phyloP scores from a whole-genome alignment of 2,888 invertebrate genomes.

The Pantelozetes paolii region DNA sequence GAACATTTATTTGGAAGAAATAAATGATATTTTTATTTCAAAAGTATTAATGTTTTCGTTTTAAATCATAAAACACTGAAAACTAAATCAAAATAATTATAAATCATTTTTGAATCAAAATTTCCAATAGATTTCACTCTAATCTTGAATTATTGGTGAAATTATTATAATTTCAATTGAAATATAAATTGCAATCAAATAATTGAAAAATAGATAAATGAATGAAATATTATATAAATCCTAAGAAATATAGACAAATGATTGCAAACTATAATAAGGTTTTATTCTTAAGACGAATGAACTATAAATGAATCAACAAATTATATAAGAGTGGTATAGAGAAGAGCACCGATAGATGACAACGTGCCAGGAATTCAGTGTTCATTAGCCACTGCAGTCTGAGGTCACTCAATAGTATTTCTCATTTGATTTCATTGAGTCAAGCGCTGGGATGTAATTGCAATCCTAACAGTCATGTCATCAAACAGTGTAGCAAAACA shows the following conservation, averaged over 20 bases:
- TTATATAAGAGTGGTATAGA: background rate
- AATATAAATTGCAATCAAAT: too few species aligned
- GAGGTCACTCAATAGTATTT: background rate
- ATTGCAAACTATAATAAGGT: background rate
- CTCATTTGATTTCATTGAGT: constrained; percentile 18
- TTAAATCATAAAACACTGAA: too few species aligned
- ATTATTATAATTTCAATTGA: too few species aligned
- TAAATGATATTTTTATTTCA: too few species aligned
- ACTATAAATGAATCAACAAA: background rate
- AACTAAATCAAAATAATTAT: too few species aligned
- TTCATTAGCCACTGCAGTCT: background rate
- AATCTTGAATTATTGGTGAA: too few species aligned
- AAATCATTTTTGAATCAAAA: too few species aligned
- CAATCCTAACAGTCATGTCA: background rate
- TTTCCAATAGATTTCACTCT: too few species aligned
- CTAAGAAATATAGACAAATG: background rate
- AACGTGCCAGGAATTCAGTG: constrained; percentile 9
- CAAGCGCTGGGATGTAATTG: background rate
- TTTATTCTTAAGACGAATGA: too few species aligned
- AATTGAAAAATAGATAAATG: background rate
- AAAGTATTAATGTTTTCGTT: too few species aligned
- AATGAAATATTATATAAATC: background rate
- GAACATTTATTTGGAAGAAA: too few species aligned
- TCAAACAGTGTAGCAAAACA: constrained; percentile 10
- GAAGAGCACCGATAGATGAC: background rate